phyloP scores from a whole-genome alignment of 2,797 vertebrate species.

The Malurus leucopterus region DNA sequence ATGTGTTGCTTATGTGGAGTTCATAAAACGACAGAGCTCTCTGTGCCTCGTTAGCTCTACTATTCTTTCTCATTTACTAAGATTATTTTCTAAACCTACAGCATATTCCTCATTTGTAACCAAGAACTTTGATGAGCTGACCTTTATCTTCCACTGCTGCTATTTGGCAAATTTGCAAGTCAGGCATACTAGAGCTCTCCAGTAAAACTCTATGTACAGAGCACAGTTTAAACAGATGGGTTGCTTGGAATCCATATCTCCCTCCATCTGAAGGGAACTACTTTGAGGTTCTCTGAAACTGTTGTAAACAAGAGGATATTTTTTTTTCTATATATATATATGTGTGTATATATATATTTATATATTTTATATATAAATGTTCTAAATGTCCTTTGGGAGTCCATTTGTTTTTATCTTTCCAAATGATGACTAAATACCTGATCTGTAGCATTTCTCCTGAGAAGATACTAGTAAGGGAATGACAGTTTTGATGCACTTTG shows the following conservation, averaged over 20 bases:
- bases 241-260: constrained; percentile 67
- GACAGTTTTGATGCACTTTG: constrained; percentile 83
- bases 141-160: background rate
- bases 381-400: constrained; percentile 72
- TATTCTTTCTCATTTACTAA: constrained; percentile 18
- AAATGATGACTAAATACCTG: constrained; percentile 79
- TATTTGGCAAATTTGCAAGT: constrained; percentile 28
- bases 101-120: constrained; percentile 41
- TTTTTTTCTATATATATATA: constrained; percentile 7
- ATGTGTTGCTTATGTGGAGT: constrained; percentile 53
- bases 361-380: constrained; percentile 68
- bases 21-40: constrained; percentile 34
- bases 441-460: constrained; percentile 82
- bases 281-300: constrained; percentile 75
- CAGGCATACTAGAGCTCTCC: constrained; percentile 52
- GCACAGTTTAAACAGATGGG: constrained; percentile 63
- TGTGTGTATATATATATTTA: constrained; percentile 69
- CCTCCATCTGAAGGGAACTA: constrained; percentile 68
- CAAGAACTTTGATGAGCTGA: constrained; percentile 20
- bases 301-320: constrained; percentile 80
- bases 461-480: constrained; percentile 83
- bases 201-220: constrained; percentile 59
- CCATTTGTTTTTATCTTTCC: constrained; percentile 71
- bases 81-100: constrained; percentile 19
- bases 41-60: constrained; percentile 16